Evolutionary conservation across 2,888 invertebrate genomes (phyloP), one percentile per base, ranked within the genome.

Genomic region (Mesorhabditis belari): DNA sequence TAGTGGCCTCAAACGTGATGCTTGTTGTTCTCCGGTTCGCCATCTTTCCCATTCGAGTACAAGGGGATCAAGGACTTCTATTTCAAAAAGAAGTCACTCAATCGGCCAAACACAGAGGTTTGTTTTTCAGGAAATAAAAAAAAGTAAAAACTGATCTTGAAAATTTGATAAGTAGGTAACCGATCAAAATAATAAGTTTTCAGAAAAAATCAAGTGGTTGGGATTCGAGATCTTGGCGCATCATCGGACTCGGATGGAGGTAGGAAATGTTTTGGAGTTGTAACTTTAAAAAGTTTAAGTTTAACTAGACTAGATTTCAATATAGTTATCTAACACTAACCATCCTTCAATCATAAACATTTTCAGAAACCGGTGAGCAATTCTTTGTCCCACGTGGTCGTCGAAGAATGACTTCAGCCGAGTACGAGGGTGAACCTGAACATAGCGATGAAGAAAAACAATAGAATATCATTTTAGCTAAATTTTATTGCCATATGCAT

Each of bases 1-100:
- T 52, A 29, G 12, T 57, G 24, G 58, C 21, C 24, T 19, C 17
- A 69, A 61, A 60, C 70, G 75, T 3, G 77, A 77, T 54, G 77
- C 77, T 0, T 74, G 75, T 57, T 77, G 76, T 57, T 77, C 76
- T 4, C 77, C 77, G 5, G 75, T 77, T 17, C 74, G 70, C 25
- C 63, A 65, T 58, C 62, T 65, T 26, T 60, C 66, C 3, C 44
- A 17, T 35, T 35, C 44, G 12, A 35, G 44, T 17, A 35, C 44
- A 9, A 9, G 44, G 12, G 44, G 44, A 35, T n/a, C n/a, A n/a
- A n/a, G n/a, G n/a, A n/a, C n/a, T n/a, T n/a, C n/a, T n/a, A n/a
- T n/a, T n/a, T n/a, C n/a, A n/a, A n/a, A n/a, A n/a, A n/a, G n/a
- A n/a, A n/a, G n/a, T n/a, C n/a, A n/a, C n/a, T n/a, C n/a, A n/a